Evolutionary conservation across 2,888 invertebrate genomes (phyloP), one percentile per base, ranked within the genome.

Genomic region (Aethes cnicana): DNA sequence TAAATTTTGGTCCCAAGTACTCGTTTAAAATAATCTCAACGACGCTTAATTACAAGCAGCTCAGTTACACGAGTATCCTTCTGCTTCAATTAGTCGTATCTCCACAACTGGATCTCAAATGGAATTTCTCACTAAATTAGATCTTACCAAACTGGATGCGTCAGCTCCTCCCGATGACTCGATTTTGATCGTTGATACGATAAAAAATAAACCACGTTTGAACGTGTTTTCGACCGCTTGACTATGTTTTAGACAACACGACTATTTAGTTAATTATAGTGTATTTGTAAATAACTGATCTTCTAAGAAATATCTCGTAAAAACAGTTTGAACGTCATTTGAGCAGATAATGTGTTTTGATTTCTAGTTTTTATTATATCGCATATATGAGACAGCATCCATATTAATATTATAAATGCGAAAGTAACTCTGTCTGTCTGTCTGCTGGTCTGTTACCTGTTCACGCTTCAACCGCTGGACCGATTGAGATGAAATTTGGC

Each of bases 111-210:
- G 25, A 44, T 52, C 25, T 32, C 16, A 37, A 32, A 32, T 25
- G 16, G 20, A 9, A 16, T 36, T 14, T 41, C 14, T 23, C 14
- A 39, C 18, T 17, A 16, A 44, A 39, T 25, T 37, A 52, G 30
- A 52, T 44, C 25, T 30, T 44, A 37, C 12, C 4, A 8, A 43
- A 47, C 41, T 48, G 25, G 49, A 37, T 30, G 50, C 14, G 30
- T 18, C 12, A 37, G 14, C 17, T 44, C 18, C 12, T 9, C 23
- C n/a, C 18, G 36, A 18, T 43, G 36, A 50, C 18, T 28, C 6
- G 14, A 36, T 20, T 32, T 32, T 26, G 28, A 37, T 42, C 6
- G 5, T 8, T 42, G 14, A 32, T 41, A 9, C 26, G 35, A 43
- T 30, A 50, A 36, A 49, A 48, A 36, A 33, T 21, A 23, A 39